A percentile compares a stretch with the other conserved stretches of the same genome.
Evolutionary conservation across 2,888 invertebrate genomes (phyloP).

Genomic region (Lymantria dispar): DNA sequence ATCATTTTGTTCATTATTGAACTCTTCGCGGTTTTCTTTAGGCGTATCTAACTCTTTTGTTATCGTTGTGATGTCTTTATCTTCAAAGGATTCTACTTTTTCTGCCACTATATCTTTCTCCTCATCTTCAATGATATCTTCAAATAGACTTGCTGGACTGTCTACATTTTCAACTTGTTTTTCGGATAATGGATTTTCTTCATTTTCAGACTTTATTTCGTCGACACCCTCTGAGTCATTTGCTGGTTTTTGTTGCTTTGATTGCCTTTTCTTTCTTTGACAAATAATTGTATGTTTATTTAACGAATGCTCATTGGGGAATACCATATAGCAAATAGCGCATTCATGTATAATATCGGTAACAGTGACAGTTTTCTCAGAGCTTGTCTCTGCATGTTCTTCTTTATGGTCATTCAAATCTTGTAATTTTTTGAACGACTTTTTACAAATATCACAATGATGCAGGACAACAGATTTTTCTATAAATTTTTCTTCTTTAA

Average conservation of each 20-base stretch:
- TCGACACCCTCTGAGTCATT: conserved; percentile 27
- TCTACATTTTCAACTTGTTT: conserved; percentile 20
- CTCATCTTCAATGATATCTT: conserved; percentile 21
- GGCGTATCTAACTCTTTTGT: conserved; percentile 17
- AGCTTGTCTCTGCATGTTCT: conserved; percentile 65
- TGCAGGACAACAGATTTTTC: conserved; percentile 49
- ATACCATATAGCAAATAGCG: conserved; percentile 78
- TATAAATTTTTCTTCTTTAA: conserved; percentile 23
- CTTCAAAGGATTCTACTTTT: conserved; percentile 17
- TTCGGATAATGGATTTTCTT: conserved; percentile 13
- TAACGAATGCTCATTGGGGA: conserved; percentile 76
- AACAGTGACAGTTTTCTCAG: conserved; percentile 70
- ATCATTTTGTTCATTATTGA: conserved; percentile 10
- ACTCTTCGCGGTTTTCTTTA: conserved; percentile 23
- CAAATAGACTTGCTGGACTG: conserved; percentile 21
- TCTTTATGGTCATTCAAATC: conserved; percentile 75
- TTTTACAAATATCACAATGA: conserved; percentile 70
- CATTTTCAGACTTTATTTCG: conserved; percentile 8
- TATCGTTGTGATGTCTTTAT: conserved; percentile 11
- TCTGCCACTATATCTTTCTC: conserved; percentile 22
- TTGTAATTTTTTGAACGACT: conserved; percentile 70
- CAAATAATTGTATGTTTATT: conserved; percentile 70
- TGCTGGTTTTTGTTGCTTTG: conserved; percentile 39
- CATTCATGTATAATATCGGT: conserved; percentile 79
- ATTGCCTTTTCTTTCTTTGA: conserved; percentile 68